A percentile compares a stretch with the other conserved stretches of the same genome.
Conservation (phyloP, 1,140 invertebrate genomes). For the Teleopsis dalmanni region DNA sequence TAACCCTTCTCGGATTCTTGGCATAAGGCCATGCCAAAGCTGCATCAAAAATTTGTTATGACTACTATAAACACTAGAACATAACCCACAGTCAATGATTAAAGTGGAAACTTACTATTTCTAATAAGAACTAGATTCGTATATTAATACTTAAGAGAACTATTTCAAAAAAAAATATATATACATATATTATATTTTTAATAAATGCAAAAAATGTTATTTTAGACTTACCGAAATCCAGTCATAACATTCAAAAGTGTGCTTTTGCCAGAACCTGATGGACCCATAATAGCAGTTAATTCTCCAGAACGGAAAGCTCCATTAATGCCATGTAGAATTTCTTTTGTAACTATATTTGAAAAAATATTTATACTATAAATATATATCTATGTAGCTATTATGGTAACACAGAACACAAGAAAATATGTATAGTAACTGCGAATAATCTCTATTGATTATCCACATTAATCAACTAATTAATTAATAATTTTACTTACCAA, state of each 20-base stretch:
- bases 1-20: no score
- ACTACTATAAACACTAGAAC: no score
- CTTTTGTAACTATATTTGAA: conserved; percentile 48
- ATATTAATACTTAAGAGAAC: no score
- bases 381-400: background rate
- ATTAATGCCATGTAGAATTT: conserved; percentile 55
- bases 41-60: no score
- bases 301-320: conserved; percentile 53
- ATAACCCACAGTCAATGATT: no score
- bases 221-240: conserved; percentile 46
- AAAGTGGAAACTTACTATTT: no score
- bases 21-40: no score
- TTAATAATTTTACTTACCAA: conserved; percentile 22
- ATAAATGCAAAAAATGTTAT: no score
- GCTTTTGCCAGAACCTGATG: conserved; percentile 69
- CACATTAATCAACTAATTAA: background rate
- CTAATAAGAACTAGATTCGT: no score
- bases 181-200: no score
- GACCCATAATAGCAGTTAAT: conserved; percentile 70
- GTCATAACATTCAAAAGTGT: conserved; percentile 62
- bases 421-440: background rate
- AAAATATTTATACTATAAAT: background rate
- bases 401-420: background rate
- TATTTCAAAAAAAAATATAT: no score
- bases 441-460: background rate